phyloP scores from a whole-genome alignment of 2,113 vertebrate genomes.

The Cryptomyrus ogoouensis region DNA sequence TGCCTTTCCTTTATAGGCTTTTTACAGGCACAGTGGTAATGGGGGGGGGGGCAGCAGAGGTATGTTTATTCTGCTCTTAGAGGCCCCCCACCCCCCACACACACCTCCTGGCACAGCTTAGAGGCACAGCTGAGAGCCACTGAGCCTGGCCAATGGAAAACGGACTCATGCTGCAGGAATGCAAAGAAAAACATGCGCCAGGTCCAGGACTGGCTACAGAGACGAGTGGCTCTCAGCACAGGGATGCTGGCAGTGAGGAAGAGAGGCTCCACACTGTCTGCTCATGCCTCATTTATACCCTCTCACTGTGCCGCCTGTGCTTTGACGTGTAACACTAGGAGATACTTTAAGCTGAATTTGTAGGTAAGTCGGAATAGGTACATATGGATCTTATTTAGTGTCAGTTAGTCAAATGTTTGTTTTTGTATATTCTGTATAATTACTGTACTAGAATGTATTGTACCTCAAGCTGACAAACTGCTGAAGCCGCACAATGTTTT shows the following conservation, averaged over 20 bases:
- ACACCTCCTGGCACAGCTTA: background rate
- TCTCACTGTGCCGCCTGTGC: background rate
- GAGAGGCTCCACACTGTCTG: background rate
- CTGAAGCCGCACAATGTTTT: background rate
- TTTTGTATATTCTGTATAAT: background rate
- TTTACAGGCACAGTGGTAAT: background rate
- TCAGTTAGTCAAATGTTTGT: background rate
- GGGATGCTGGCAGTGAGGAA: background rate
- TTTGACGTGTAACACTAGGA: background rate
- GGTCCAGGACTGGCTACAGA: background rate
- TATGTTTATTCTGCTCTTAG: background rate
- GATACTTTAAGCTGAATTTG: background rate
- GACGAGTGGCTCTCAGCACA: background rate
- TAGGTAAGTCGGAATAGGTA: background rate
- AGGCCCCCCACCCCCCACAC: background rate
- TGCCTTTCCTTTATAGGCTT: background rate
- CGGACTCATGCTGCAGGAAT: conserved; percentile 18
- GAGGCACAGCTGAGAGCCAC: conserved; percentile 15
- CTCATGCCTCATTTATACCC: background rate
- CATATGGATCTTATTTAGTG: background rate
- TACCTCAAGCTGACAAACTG: background rate
- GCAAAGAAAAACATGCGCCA: conserved; percentile 14
- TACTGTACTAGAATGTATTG: background rate
- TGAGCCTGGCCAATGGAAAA: conserved; percentile 3
- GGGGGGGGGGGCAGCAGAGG: background rate